A percentile compares a stretch with the other conserved stretches of the same genome.
These are phyloP conservation scores for Trichopria drosophilae DNA, from an alignment of 2,888 invertebrate species.

Conservation along the genomic window DNA sequence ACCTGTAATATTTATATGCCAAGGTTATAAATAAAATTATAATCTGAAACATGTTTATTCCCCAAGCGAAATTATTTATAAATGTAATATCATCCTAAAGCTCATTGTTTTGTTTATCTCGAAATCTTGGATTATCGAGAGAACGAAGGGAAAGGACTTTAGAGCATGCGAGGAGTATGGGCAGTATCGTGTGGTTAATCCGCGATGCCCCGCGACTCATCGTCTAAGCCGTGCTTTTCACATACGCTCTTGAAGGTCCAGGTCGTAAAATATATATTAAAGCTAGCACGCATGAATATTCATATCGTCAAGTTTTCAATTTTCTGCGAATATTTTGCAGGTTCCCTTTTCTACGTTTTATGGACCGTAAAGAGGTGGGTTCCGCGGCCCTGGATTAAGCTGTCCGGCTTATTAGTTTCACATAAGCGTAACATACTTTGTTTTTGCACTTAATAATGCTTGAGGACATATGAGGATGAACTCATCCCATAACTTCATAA, in stretches of 20 bases:
- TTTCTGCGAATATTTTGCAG: conserved; percentile 53
- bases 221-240: conserved; percentile 29
- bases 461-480: too few species aligned
- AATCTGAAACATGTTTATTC: too few species aligned
- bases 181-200: conserved; percentile 7
- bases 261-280: conserved; percentile 55
- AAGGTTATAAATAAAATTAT: too few species aligned
- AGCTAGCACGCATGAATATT: conserved; percentile 51
- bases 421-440: conserved; percentile 31
- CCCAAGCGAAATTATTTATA: too few species aligned
- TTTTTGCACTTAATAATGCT: conserved; percentile 33
- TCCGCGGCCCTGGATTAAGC: conserved; percentile 35
- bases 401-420: conserved; percentile 49
- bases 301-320: conserved; percentile 55
- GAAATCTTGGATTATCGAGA: too few species aligned
- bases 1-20: too few species aligned
- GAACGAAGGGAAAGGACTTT: neutral
- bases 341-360: conserved; percentile 52
- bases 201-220: conserved; percentile 15
- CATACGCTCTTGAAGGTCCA: conserved; percentile 37
- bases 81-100: too few species aligned
- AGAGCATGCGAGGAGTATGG: neutral
- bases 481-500: too few species aligned
- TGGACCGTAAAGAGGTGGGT: conserved; percentile 48
- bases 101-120: too few species aligned